Evolutionary conservation across 2,113 vertebrate genomes (phyloP), one percentile per base, ranked within the genome.

Genomic region (Azemiops feae): DNA sequence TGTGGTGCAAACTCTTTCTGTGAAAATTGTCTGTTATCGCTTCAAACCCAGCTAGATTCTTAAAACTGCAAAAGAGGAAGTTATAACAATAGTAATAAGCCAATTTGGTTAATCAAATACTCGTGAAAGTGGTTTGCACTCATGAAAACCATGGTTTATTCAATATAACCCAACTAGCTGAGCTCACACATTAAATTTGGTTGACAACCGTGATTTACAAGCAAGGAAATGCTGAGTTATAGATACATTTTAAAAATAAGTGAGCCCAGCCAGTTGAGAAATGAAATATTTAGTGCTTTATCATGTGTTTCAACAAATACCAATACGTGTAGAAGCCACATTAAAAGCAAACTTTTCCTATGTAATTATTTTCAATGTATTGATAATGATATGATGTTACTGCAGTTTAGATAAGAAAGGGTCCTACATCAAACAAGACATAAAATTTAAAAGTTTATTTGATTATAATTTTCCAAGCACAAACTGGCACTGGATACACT

Each of bases 381-480:
- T 93, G 93, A 89, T 5, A 6, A 23, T 18, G 64, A 34, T 3
- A 81, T 3, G 2, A 81, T 81, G 69, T 39, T 20, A 39, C 20
- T 81, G 69, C 0, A 81, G 34, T 22, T 81, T 39, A 81, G 47
- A 34, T 55, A 8, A 64, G 0, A 0, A 10, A 87, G 4, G 47
- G 4, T 69, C 22, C 64, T 16, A 9, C 14, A 91, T 1, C 90
- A n/a, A 18, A 39, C 22, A 90, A 4, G 0, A 18, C 3, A 14
- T 18, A 55, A 89, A 47, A 53, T 43, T 2, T 0, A 85, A 27
- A 89, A 53, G 2, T 89, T 14, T 58, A 11, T 92, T 90, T 7
- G 20, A 96, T 94, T 92, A 92, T 89, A 95, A 94, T 94, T 90
- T 94, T 34, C 91, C 52, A 23, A 91, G 95, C 96, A 94, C 96